Base-by-base conservation (phyloP, 2,113 vertebrate genomes). In the Telmatochromis brichardi region DNA sequence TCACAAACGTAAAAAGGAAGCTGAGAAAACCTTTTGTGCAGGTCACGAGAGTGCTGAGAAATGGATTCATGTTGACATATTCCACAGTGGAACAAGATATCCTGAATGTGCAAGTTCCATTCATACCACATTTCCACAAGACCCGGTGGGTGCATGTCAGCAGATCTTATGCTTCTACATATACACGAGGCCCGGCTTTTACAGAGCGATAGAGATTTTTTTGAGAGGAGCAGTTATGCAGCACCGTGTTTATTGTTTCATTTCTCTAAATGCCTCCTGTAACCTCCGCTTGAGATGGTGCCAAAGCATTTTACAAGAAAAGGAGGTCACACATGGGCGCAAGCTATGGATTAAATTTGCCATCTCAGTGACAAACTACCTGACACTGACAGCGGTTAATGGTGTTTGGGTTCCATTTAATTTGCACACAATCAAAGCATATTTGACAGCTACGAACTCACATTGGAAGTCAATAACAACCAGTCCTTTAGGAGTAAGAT, bases 41-140 rank as follows among this genome's bases (percentile, higher is more conserved):
- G 92, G 93, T 94, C 94, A 94, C 33, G 10, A 23, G 85, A 91
- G 80, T 54, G 90, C 92, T 88, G 92, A 92, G 91, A 86, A 93
- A 91, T 55, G 57, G 53, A 85, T 95, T 94, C 80, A 81, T 81
- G 93, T 90, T 87, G 89, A 92, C 91, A 92, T 94, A 93, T 95
- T 95, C 91, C 90, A 37, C 63, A 92, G 81, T 37, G 86, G 90
- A 94, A 92, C 88, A 79, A 93, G 90, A 95, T 90, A 89, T 91
- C 94, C 95, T 95, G 94, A 95, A 90, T 89, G 65, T 79, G 95
- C 94, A 90, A 91, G 93, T 96, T 96, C 94, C 96, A 94, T 94
- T 96, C 95, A 95, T 95, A 89, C 93, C 95, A 89, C 85, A 51
- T 92, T 88, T 93, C 92, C 92, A 90, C 88, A 86, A 87, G 88